Evolutionary conservation across 2,113 vertebrate genomes (phyloP), one percentile per base, ranked within the genome.

Genomic region (Rana temporaria): DNA sequence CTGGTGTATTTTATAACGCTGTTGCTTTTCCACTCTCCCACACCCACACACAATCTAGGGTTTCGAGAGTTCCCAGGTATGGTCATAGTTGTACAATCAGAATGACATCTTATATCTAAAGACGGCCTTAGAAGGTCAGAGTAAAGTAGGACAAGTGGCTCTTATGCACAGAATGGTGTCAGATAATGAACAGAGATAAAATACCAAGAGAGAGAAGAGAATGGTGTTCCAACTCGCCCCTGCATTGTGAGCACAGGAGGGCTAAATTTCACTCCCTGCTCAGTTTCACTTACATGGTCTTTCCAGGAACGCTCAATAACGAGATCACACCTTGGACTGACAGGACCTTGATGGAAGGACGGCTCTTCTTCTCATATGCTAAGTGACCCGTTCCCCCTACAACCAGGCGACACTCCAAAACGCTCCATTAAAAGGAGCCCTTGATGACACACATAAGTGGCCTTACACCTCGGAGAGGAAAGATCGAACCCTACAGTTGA

Each of bases 251-350:
- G 20, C 70, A 34, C 17, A 38, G 6, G 3, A 1, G 6, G 14
- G 38, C 20, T 34, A 12, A 18, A 11, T 38, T 22, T 42, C 4
- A 42, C 30, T 34, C 68, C 24, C 20, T 24, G 15, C 68, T 48
- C 68, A 17, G 18, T 64, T 53, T 74, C 55, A 3, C 24, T 74
- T 59, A 34, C 71, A 60, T 56, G 32, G 71, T 60, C 26, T 60
- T 60, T 79, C 20, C 55, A 59, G 30, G 26, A 68, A 38, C 52
- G 42, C 12, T 48, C 42, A 74, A 70, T 82, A 74, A 82, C 72
- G 32, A 74, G 60, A 32, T 53, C 20, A 81, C 69, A 73, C 60
- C 59, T 55, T 38, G 9, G 48, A 24, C 17, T 34, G 59, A 64
- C 30, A 24, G 20, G 20, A 59, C 16, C 78, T 52, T 63, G 42